Conservation (phyloP, 1,140 invertebrate species). For the Gerris buenoi region DNA sequence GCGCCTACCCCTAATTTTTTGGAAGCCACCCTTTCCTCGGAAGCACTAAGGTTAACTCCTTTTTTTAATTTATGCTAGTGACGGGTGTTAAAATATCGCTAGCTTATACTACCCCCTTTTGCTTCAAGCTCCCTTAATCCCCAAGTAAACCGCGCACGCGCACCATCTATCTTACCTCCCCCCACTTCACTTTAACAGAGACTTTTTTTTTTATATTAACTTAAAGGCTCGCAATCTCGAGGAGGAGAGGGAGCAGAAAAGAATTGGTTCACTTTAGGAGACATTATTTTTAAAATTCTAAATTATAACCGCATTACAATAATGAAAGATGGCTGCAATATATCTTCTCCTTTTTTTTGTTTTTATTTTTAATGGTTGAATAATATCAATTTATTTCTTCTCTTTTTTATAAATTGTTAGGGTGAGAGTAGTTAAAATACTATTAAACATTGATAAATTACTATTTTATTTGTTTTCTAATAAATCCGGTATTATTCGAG, state of each 20-base stretch:
- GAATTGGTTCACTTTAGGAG: background rate
- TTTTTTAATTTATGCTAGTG: background rate
- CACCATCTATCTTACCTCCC: background rate
- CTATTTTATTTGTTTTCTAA: too few relatives aligned
- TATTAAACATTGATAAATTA: too few relatives aligned
- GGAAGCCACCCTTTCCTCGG: background rate
- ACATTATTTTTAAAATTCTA: background rate
- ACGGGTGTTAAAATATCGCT: background rate
- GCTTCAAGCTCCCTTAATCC: background rate
- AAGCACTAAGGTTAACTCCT: background rate
- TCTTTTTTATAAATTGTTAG: too few relatives aligned
- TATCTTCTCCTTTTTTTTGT: background rate
- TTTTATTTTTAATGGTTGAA: too few relatives aligned
- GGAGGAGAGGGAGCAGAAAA: background rate
- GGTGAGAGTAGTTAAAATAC: too few relatives aligned
- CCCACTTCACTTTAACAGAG: background rate
- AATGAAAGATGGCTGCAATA: background rate
- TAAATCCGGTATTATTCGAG: too few relatives aligned
- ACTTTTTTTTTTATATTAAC: too few relatives aligned
- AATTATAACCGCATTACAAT: background rate
- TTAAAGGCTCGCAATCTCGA: background rate
- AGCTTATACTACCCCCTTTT: background rate
- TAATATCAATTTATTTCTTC: too few relatives aligned
- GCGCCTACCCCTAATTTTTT: background rate
- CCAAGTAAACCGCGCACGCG: background rate